Evolutionary conservation across 2,888 invertebrate species (phyloP).

Genomic region (Xanthorhoe spadicearia): DNA sequence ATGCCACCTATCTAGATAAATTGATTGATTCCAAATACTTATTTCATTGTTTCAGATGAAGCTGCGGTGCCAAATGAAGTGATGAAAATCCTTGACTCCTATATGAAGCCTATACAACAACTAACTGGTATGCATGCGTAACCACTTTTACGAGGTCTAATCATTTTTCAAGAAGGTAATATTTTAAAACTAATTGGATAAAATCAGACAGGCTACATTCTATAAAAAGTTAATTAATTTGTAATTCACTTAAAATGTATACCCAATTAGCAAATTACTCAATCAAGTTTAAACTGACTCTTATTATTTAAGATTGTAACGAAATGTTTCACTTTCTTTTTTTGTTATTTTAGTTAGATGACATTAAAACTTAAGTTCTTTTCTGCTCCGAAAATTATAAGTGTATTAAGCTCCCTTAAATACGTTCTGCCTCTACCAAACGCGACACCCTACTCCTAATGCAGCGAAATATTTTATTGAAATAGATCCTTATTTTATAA

Average conservation of each 20-base stretch:
- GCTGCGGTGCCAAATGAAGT: slow-evolving; percentile 26
- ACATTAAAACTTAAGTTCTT: neutral
- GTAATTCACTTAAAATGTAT: slow-evolving; percentile 12
- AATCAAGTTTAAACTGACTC: slow-evolving; percentile 7
- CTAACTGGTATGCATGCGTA: slow-evolving; percentile 48
- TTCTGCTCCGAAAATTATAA: neutral
- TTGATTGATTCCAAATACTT: no score
- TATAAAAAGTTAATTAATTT: slow-evolving; percentile 12
- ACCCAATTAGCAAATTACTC: slow-evolving; percentile 16
- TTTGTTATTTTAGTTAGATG: neutral
- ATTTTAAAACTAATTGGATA: slow-evolving; percentile 6
- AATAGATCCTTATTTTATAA: no score
- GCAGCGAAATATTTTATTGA: no score
- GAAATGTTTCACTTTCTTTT: slow-evolving; percentile 8
- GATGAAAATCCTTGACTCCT: slow-evolving; percentile 48
- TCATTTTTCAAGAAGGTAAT: neutral
- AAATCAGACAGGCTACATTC: slow-evolving; percentile 7
- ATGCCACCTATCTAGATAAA: no score
- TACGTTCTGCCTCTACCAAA: no score
- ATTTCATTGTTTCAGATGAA: slow-evolving; percentile 20
- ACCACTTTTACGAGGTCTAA: neutral
- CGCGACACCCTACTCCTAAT: no score
- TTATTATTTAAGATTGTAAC: slow-evolving; percentile 7
- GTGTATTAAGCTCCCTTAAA: no score
- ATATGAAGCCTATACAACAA: slow-evolving; percentile 49